A percentile compares a stretch with the other conserved stretches of the same genome.
Conservation (phyloP, 2,797 vertebrate species). For the Selene dorsalis region DNA sequence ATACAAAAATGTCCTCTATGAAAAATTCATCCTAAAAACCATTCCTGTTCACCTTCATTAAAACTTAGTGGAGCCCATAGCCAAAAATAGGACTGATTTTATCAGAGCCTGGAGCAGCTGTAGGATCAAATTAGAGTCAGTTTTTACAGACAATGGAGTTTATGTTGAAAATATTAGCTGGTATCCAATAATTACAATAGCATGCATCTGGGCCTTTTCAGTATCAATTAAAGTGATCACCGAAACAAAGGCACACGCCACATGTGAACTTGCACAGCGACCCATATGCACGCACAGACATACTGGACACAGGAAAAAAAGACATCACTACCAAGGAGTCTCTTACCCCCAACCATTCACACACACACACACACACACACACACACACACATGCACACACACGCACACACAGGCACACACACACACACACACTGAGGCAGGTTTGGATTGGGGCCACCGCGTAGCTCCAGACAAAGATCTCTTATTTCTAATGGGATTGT, state of each 20-base stretch:
- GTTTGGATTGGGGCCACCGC: constrained; percentile 64
- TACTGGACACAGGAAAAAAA: constrained; percentile 59
- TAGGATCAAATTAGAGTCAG: constrained; percentile 74
- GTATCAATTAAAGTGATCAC: constrained; percentile 79
- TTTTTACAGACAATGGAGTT: constrained; percentile 71
- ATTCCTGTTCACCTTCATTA: constrained; percentile 75
- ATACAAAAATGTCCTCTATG: constrained; percentile 67
- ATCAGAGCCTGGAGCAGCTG: constrained; percentile 67
- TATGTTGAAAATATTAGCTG: constrained; percentile 73
- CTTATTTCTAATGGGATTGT: constrained; percentile 75
- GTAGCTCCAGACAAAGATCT: constrained; percentile 65
- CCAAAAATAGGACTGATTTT: constrained; percentile 74
- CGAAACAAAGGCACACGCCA: constrained; percentile 66
- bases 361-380: constrained; percentile 19
- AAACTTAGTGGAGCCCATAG: constrained; percentile 61
- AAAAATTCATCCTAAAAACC: constrained; percentile 73
- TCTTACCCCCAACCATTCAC: background rate
- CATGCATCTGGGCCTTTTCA: constrained; percentile 76
- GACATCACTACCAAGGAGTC: constrained; percentile 62
- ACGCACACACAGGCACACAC: constrained; percentile 26
- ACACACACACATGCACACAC: background rate
- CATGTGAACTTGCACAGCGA: constrained; percentile 57
- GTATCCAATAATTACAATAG: constrained; percentile 70
- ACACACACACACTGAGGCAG: constrained; percentile 18
- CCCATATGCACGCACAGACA: constrained; percentile 51